Evolutionary conservation across 2,888 invertebrate species (phyloP), one percentile per base, ranked within the genome.

Genomic region (Ganaspis brasiliensis): DNA sequence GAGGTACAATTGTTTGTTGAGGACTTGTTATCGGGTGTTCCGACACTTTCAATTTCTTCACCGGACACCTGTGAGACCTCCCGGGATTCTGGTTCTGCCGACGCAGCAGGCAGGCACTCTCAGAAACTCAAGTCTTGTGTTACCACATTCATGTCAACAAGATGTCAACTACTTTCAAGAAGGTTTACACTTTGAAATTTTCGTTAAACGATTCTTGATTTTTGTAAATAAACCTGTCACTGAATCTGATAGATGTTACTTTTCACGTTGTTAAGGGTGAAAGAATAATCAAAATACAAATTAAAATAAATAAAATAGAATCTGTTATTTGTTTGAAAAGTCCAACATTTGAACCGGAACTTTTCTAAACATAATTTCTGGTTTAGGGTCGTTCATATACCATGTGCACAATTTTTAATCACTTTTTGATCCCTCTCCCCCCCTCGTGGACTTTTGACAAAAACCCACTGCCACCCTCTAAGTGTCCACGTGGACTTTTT

Each of bases 21-120:
- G 67, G 67, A 67, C 67, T 67, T 67, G 67, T 67, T 67, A 67
- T 67, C 67, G 40, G 63, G 35, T 63, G 63, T 63, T 63, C 63
- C 21, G 67, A 67, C 67, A 67, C 45, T 67, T 67, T 45, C 67
- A 67, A 67, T 67, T 67, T 67, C 67, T 67, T 45, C 45, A 67
- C 24, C 24, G 45, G 67, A 67, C 67, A 67, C 67, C 67, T 67
- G 67, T 67, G 67, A 67, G 67, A 67, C 67, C 67, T 67, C 67
- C 67, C 67, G 67, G 67, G 45, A 45, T 67, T 67, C 67, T 67
- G 45, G 45, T 45, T 67, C 45, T 67, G 45, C 67, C 67, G 45
- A 67, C 67, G 24, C 67, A 67, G 67, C 67, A 67, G 67, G 67
- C 67, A 67, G 24, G 9, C 67, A n/a, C 67, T 45, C 67, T 67